Percentiles rank a stretch among this genome's conserved stretches.
Evolutionary conservation across 1,140 invertebrate species (phyloP).

Genomic region (Camponotus vicinus): DNA sequence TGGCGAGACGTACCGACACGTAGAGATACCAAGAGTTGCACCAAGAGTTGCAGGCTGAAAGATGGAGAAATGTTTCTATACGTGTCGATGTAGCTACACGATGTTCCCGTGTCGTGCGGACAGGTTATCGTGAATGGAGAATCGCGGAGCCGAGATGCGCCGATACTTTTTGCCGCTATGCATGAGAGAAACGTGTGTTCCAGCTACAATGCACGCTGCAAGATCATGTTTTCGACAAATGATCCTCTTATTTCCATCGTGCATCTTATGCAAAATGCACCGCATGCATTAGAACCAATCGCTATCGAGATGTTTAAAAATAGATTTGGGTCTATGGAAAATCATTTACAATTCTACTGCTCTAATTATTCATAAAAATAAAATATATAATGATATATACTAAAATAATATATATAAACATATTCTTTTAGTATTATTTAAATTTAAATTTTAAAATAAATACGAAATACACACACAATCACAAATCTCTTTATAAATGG

Average conservation of each 20-base stretch:
- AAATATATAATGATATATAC: neutral
- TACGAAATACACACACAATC: neutral
- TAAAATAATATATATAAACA: neutral
- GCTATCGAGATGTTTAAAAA: neutral
- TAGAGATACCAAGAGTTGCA: conserved; percentile 30
- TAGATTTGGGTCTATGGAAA: neutral
- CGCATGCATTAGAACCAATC: conserved; percentile 43
- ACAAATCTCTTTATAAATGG: neutral
- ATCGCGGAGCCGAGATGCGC: conserved; percentile 51
- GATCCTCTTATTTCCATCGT: conserved; percentile 63
- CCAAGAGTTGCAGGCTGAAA: conserved; percentile 31
- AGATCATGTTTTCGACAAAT: conserved; percentile 64
- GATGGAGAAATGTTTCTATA: conserved; percentile 53
- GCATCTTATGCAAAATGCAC: conserved; percentile 52
- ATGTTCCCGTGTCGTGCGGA: conserved; percentile 21
- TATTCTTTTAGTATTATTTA: neutral
- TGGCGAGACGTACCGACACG: conserved; percentile 38
- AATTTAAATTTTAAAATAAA: neutral
- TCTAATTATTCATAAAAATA: neutral
- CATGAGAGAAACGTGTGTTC: conserved; percentile 43
- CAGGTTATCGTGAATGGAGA: conserved; percentile 59
- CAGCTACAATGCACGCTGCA: conserved; percentile 24
- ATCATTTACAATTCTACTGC: neutral
- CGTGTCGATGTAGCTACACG: conserved; percentile 47
- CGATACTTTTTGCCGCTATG: neutral